Evolutionary conservation across 2,888 invertebrate genomes (phyloP), one percentile per base, ranked within the genome.

Genomic region (Eilema caniola): DNA sequence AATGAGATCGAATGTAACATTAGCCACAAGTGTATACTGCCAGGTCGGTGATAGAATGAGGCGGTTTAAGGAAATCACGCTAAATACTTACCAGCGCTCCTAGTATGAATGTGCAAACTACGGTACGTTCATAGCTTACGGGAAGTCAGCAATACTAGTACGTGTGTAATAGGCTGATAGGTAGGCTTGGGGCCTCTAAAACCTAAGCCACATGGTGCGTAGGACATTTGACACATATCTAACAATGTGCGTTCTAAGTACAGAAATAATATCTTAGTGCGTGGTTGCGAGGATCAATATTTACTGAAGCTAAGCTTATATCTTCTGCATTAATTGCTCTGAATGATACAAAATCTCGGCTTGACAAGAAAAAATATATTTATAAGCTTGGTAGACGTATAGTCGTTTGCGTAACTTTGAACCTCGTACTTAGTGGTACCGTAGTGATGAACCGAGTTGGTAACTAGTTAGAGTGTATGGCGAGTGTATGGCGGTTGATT

Each of bases 31-130:
- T 59, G 0, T 59, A 59, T 47, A 47, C 47, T 1, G 11, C 8
- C 20, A 61, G 61, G 20, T 10, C 33, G 3, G 16, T 16, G 7
- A 59, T 12, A 33, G 23, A 8, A 62, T 14, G 16, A 10, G 16
- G 62, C 23, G 53, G 53, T 37, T 33, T 23, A 62, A 62, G 37
- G 62, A 62, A 62, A 62, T 37, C 24, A 62, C 62, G 37, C 33
- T 14, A 24, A 3, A 14, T 16, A 62, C 62, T 41, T n/a, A 37
- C 62, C 24, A 62, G 16, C 8, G 33, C 24, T 62, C 8, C 37
- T 24, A 37, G 8, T 37, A 62, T 23, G 62, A 53, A 24, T 20
- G 16, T 62, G 62, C 41, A 41, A 62, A 37, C 62, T 41, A 37
- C n/a, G 37, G 24, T 37, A 37, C 37, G 8, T 23, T n/a, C 33